Percentiles rank a stretch among this genome's conserved stretches.
Conservation (phyloP, 30 jellyfish, hydroid and myxozoan genomes). For the Pelagia noctiluca region DNA sequence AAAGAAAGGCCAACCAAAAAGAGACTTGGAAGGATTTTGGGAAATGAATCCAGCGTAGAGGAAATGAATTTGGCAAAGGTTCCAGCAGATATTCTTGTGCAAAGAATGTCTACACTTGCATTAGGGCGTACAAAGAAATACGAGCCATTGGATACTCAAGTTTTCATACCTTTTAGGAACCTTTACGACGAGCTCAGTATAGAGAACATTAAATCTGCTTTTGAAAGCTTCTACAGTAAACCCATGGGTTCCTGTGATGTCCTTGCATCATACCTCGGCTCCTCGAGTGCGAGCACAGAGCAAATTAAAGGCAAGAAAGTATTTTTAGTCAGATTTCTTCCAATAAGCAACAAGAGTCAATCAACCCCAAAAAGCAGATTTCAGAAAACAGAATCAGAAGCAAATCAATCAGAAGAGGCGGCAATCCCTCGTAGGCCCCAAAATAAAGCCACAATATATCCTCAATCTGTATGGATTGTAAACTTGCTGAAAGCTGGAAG, state of each 20-base stretch:
- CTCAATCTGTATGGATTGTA: slow-evolving; percentile 22
- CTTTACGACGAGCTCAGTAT: slow-evolving; percentile 1
- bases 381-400: background rate
- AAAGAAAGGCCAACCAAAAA: background rate
- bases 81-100: too few relatives aligned
- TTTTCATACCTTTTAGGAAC: slow-evolving; percentile 2
- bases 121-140: slow-evolving; percentile 6
- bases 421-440: background rate
- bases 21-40: background rate
- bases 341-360: background rate
- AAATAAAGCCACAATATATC: too few relatives aligned
- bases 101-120: background rate
- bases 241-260: slow-evolving; percentile 43
- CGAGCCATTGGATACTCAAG: slow-evolving; percentile 33
- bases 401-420: background rate
- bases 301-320: slow-evolving; percentile 51
- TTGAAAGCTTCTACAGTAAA: slow-evolving; percentile 17
- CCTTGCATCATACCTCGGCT: slow-evolving; percentile 29
- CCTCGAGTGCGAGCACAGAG: slow-evolving; percentile 33
- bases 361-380: background rate
- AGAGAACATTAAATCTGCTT: slow-evolving; percentile 13
- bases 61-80: background rate
- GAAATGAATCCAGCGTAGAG: background rate
- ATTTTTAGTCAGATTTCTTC: slow-evolving; percentile 14
- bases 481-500: slow-evolving; percentile 42